Percentiles rank a stretch among this genome's conserved stretches.
phyloP scores from a whole-genome alignment of 2,113 vertebrate genomes.

The Boleophthalmus pectinirostris region DNA sequence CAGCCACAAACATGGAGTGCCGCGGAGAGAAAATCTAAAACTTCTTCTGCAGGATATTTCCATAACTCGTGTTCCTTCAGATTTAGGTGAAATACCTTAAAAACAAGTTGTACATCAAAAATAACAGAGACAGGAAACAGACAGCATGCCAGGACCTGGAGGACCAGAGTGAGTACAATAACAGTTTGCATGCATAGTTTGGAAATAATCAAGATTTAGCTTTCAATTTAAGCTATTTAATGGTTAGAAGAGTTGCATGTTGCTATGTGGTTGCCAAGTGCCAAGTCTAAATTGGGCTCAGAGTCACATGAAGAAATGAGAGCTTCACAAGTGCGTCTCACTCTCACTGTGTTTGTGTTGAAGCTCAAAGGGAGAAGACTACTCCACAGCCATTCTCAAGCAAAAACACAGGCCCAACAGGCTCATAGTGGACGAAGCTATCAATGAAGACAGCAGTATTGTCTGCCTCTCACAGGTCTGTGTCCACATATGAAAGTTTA shows the following conservation, averaged over 20 bases:
- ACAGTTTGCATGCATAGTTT: constrained; percentile 21
- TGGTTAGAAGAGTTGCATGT: background rate
- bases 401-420: constrained; percentile 80
- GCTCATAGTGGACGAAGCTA: constrained; percentile 77
- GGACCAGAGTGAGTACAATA: constrained; percentile 68
- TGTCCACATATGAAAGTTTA: background rate
- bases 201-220: background rate
- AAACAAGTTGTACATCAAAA: background rate
- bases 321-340: constrained; percentile 46
- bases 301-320: constrained; percentile 74
- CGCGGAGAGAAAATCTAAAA: constrained; percentile 17
- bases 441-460: constrained; percentile 80
- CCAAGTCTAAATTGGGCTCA: constrained; percentile 71
- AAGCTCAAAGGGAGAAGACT: constrained; percentile 76
- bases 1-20: constrained; percentile 41
- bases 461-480: constrained; percentile 76
- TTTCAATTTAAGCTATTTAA: background rate
- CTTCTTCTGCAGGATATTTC: constrained; percentile 1
- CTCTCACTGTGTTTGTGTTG: constrained; percentile 34
- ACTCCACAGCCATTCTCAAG: constrained; percentile 79
- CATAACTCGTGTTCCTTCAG: background rate
- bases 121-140: background rate
- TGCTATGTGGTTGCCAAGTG: constrained; percentile 40
- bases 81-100: background rate
- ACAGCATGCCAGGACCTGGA: constrained; percentile 63